Conservation (phyloP, 1,140 invertebrate genomes). For the Dolichoris vasculosae region DNA sequence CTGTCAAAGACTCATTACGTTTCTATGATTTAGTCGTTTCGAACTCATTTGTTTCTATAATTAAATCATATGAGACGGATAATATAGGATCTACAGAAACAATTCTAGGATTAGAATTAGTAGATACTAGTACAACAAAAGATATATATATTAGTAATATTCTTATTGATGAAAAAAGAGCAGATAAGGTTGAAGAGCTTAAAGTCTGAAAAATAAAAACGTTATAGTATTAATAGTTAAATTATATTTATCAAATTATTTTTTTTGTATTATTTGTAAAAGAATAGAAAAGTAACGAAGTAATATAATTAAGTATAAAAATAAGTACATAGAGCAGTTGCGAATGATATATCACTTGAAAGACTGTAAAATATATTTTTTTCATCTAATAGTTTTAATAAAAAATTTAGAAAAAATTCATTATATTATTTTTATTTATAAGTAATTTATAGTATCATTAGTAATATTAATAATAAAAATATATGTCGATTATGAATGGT, state of each 20-base stretch:
- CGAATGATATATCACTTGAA: background rate
- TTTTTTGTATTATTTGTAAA: background rate
- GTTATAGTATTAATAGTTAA: slow-evolving; percentile 20
- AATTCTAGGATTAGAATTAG: slow-evolving; percentile 75
- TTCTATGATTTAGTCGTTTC: slow-evolving; percentile 78
- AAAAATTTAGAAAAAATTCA: slow-evolving; percentile 6
- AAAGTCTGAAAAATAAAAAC: slow-evolving; percentile 15
- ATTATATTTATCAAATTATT: slow-evolving; percentile 21
- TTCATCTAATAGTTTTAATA: slow-evolving; percentile 36
- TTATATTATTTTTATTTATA: no score
- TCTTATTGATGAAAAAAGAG: slow-evolving; percentile 74
- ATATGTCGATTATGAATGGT: no score
- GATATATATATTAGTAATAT: slow-evolving; percentile 76
- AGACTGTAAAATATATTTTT: slow-evolving; percentile 30
- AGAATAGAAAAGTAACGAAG: no score
- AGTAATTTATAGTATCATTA: no score
- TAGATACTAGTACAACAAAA: slow-evolving; percentile 74
- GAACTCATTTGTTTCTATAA: slow-evolving; percentile 75
- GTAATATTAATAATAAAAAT: no score
- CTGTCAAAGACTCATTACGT: slow-evolving; percentile 75
- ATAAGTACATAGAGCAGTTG: background rate
- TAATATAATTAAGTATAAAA: background rate
- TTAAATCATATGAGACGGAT: slow-evolving; percentile 73
- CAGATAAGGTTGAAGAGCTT: slow-evolving; percentile 50
- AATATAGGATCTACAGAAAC: slow-evolving; percentile 71